phyloP scores from a whole-genome alignment of 2,797 vertebrate genomes.

The Falco peregrinus region DNA sequence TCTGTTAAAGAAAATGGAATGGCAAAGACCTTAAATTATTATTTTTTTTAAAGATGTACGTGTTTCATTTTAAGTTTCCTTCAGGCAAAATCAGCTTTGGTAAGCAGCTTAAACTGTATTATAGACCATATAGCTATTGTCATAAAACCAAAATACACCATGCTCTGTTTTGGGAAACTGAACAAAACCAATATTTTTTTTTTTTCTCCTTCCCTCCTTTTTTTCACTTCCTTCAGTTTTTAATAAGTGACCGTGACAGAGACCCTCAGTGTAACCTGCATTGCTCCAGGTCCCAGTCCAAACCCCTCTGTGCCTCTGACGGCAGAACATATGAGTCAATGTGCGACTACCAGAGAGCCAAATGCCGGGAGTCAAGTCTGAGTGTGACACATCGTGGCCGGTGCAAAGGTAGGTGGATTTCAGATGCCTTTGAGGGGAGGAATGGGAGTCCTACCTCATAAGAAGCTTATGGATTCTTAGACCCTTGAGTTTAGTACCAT shows the following conservation, averaged over 20 bases:
- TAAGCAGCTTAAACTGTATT: background rate
- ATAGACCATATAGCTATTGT: background rate
- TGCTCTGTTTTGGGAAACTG: background rate
- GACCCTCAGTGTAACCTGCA: slow-evolving; percentile 88
- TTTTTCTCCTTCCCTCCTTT: background rate
- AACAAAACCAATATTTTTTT: background rate
- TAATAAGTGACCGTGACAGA: slow-evolving; percentile 89
- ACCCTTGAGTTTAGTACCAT: background rate
- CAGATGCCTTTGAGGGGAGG: background rate
- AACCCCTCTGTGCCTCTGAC: slow-evolving; percentile 92
- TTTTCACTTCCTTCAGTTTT: slow-evolving; percentile 82
- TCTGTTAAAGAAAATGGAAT: slow-evolving; percentile 39
- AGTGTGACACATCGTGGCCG: slow-evolving; percentile 86
- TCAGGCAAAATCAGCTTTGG: slow-evolving; percentile 5
- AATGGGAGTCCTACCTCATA: accelerated
- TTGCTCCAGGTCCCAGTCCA: slow-evolving; percentile 87
- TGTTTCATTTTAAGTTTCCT: slow-evolving; percentile 36
- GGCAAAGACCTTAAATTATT: background rate
- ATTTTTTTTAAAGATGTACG: background rate
- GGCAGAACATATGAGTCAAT: slow-evolving; percentile 91
- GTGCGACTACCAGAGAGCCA: slow-evolving; percentile 96
- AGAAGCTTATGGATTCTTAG: background rate
- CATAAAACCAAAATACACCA: background rate
- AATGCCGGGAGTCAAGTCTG: slow-evolving; percentile 89
- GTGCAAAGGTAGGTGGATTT: slow-evolving; percentile 87